Conservation (phyloP, 2,113 vertebrate species). For the Todiramphus chloris region DNA sequence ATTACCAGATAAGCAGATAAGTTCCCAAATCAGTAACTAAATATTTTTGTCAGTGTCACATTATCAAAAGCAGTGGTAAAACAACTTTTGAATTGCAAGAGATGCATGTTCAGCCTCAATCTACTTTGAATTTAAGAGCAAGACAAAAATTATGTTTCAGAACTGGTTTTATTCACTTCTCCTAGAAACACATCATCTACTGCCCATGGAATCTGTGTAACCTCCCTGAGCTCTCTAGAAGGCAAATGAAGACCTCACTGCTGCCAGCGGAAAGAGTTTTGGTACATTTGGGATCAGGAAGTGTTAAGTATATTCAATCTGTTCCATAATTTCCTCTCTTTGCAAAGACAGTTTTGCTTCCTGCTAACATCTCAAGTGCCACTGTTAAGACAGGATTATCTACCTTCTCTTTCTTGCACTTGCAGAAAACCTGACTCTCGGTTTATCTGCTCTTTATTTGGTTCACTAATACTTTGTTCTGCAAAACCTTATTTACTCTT, state of each 20-base stretch:
- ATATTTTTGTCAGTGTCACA: neutral
- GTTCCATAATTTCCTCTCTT: neutral
- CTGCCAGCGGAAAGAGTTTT: neutral
- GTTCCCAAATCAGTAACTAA: neutral
- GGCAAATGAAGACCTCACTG: neutral
- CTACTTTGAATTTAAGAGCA: neutral
- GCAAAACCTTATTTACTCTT: conserved; percentile 28
- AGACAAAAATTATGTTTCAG: neutral
- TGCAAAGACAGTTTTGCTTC: neutral
- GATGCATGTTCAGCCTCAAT: neutral
- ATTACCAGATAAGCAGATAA: neutral
- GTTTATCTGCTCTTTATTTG: neutral
- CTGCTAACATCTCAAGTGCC: neutral
- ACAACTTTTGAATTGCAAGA: neutral
- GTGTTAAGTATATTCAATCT: neutral
- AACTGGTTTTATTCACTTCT: neutral
- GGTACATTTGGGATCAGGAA: neutral
- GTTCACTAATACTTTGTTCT: neutral
- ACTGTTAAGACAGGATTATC: neutral
- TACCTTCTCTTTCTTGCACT: neutral
- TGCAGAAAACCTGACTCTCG: neutral
- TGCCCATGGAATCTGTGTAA: neutral
- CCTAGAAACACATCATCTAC: neutral
- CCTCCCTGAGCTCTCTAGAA: neutral
- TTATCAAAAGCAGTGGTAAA: neutral